Conservation (phyloP, 2,797 vertebrate genomes). For the Ammospiza maritima region DNA sequence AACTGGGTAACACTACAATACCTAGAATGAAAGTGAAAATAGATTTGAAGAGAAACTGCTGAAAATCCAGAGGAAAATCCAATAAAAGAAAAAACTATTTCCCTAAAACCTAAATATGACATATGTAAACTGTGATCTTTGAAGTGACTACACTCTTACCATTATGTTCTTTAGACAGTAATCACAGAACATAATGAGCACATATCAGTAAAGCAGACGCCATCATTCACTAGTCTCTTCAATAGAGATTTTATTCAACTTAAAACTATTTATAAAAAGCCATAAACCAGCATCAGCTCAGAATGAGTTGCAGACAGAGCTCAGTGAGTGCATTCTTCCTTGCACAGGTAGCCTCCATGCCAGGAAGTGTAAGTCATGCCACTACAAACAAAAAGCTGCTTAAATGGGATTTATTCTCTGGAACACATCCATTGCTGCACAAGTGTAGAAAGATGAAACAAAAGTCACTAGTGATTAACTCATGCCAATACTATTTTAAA, state of each 20-base stretch:
- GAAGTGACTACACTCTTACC: background rate
- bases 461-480: constrained; percentile 45
- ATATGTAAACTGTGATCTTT: background rate
- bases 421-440: constrained; percentile 17
- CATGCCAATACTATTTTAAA: constrained; percentile 37
- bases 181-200: background rate
- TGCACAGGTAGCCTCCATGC: background rate
- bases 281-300: background rate
- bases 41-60: background rate
- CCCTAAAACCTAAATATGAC: background rate
- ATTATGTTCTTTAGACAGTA: background rate
- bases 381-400: constrained; percentile 44
- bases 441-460: constrained; percentile 55
- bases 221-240: background rate
- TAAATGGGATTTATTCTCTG: constrained; percentile 54
- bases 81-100: background rate
- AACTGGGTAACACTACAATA: background rate
- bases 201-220: background rate
- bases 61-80: background rate
- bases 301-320: constrained; percentile 11
- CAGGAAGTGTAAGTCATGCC: constrained; percentile 5
- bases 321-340: background rate
- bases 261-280: background rate
- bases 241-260: background rate
- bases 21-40: background rate